A percentile compares a stretch with the other conserved stretches of the same genome.
These are phyloP conservation scores for Dendrolimus kikuchii DNA, from an alignment of 1,140 invertebrate species.

Conservation along the genomic window DNA sequence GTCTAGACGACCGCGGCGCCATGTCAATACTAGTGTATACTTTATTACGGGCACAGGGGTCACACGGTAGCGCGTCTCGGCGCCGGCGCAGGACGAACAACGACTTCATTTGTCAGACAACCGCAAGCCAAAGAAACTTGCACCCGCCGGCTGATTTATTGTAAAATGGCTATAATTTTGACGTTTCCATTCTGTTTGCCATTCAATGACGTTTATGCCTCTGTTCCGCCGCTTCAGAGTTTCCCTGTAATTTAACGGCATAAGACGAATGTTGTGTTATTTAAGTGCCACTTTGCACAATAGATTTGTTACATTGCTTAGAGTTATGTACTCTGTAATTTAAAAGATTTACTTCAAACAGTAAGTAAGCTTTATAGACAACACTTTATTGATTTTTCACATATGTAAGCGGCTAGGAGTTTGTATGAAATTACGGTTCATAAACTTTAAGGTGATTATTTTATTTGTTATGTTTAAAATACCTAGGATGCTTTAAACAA, in stretches of 20 bases:
- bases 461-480: too few species aligned
- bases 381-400: too few species aligned
- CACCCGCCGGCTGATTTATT: constrained; percentile 39
- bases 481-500: too few species aligned
- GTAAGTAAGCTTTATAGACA: constrained; percentile 1
- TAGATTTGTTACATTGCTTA: constrained; percentile 14
- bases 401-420: too few species aligned
- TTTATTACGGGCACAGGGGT: too few species aligned
- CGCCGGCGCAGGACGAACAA: constrained; percentile 5
- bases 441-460: too few species aligned
- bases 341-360: constrained; percentile 11
- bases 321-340: constrained; percentile 13
- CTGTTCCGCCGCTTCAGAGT: constrained; percentile 20
- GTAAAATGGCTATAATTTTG: constrained; percentile 56
- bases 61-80: too few species aligned
- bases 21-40: too few species aligned
- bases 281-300: constrained; percentile 15
- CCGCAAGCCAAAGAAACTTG: constrained; percentile 34
- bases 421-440: too few species aligned
- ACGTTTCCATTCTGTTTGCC: constrained; percentile 39
- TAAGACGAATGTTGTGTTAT: constrained; percentile 39
- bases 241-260: constrained; percentile 35
- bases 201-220: constrained; percentile 30
- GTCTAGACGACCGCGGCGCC: too few species aligned
- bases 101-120: constrained; percentile 61